These are phyloP conservation scores for Chydorus sphaericus DNA, from an alignment of 2,888 invertebrate species.

Conservation along the genomic window DNA sequence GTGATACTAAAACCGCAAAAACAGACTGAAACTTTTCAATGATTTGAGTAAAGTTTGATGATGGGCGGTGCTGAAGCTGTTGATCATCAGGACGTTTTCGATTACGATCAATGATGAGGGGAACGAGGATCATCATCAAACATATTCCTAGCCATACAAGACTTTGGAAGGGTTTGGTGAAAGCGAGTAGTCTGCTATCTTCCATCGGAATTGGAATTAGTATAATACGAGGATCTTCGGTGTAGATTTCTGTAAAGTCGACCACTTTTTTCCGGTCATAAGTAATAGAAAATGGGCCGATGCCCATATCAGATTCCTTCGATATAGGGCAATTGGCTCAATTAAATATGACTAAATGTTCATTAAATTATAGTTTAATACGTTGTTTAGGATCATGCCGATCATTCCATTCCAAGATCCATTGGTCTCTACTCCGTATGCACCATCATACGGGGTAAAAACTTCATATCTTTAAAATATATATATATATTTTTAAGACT, in stretches of 20 bases:
- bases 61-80: too few species aligned
- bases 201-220: constrained; percentile 14
- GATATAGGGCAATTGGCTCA: too few species aligned
- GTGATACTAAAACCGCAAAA: constrained; percentile 7
- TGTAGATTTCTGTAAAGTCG: constrained; percentile 14
- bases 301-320: constrained; percentile 14
- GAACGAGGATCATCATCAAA: not conserved
- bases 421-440: constrained; percentile 2
- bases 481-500: too few species aligned
- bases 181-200: too few species aligned
- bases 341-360: not conserved
- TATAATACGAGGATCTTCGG: constrained; percentile 12
- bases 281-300: constrained; percentile 12
- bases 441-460: not conserved
- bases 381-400: constrained; percentile 3
- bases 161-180: constrained; percentile 10
- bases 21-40: not conserved
- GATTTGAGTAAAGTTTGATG: too few species aligned
- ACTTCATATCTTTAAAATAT: not conserved
- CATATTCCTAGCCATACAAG: not conserved
- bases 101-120: not conserved
- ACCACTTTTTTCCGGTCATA: constrained; percentile 8
- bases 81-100: too few species aligned
- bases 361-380: not conserved
- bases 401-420: constrained; percentile 12